These are phyloP conservation scores for Zalophus californianus DNA, from an alignment of 2,797 vertebrate species.

Conservation along the genomic window DNA sequence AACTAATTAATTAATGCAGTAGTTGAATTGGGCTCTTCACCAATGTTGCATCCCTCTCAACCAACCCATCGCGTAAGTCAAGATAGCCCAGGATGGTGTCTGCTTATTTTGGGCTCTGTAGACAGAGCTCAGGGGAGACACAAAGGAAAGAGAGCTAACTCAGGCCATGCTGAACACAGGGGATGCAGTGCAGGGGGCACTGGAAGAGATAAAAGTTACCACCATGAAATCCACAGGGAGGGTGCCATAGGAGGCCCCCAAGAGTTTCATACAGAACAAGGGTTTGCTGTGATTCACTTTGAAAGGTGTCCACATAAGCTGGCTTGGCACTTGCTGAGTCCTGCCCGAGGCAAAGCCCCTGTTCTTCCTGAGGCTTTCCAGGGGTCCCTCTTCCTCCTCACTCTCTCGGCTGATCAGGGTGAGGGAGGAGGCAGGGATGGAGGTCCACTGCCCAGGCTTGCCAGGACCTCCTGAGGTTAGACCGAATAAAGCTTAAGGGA, in stretches of 20 bases:
- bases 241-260: neutral
- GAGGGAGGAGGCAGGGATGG: neutral
- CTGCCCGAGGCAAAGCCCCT: neutral
- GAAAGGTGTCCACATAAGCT: neutral
- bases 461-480: neutral
- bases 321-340: neutral
- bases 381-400: accelerated
- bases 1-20: neutral
- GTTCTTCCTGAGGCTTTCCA: neutral
- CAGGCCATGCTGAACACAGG: neutral
- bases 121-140: neutral
- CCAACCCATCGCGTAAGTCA: neutral
- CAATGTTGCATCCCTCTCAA: neutral
- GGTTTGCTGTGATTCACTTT: neutral
- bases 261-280: neutral
- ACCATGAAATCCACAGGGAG: neutral
- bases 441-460: too few species aligned
- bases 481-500: neutral
- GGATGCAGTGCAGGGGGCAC: neutral
- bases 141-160: neutral
- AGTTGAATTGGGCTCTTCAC: neutral
- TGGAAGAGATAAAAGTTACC: neutral
- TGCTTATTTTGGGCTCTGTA: neutral
- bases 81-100: neutral
- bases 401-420: neutral